Base-by-base conservation (phyloP, 2,113 vertebrate species). In the Bubo scandiacus region DNA sequence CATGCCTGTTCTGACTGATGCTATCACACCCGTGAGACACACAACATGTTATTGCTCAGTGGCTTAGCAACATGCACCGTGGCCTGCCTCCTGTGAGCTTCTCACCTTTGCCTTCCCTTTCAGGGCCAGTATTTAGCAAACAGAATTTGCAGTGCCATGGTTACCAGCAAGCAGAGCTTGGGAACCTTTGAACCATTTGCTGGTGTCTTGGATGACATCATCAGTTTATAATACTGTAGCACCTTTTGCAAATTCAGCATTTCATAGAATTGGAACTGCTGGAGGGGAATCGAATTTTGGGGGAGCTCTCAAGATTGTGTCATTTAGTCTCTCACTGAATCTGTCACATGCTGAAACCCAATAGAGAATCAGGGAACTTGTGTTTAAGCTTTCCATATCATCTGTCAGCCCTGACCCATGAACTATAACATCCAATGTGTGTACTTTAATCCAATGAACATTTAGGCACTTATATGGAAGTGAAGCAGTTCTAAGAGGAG, bases 41-140 rank as follows among this genome's bases (percentile, higher is more conserved):
- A 86, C 20, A 89, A 81, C 83, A 62, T 92, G 81, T 96, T 91
- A 91, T 70, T 94, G 88, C 86, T 59, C 73, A 73, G 94, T 95
- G 94, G 88, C 92, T 94, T 94, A 96, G 97, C 85, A 97, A 90
- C 96, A 67, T 88, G 72, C 52, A 70, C 70, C 34, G 1, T 40
- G 68, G 51, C 82, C 71, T 94, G 90, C n/a, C 87, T 96, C 82
- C 91, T 87, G 68, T 2, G 15, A 95, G 86, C 80, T 73, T 77
- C 91, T 97, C 71, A 81, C 90, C 95, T 93, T 97, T 90, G 94
- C 88, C 94, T 97, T 81, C 43, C 73, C 91, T 93, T 88, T 91
- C 68, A 77, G 89, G 85, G 92, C 85, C 89, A 96, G 88, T 97
- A 97, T 97, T 97, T 97, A 96, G 79, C 94, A 96, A 97, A 96